Percentiles rank a stretch among this genome's conserved stretches.
These are phyloP conservation scores for Gerris buenoi DNA, from an alignment of 1,140 invertebrate genomes.

Conservation along the genomic window DNA sequence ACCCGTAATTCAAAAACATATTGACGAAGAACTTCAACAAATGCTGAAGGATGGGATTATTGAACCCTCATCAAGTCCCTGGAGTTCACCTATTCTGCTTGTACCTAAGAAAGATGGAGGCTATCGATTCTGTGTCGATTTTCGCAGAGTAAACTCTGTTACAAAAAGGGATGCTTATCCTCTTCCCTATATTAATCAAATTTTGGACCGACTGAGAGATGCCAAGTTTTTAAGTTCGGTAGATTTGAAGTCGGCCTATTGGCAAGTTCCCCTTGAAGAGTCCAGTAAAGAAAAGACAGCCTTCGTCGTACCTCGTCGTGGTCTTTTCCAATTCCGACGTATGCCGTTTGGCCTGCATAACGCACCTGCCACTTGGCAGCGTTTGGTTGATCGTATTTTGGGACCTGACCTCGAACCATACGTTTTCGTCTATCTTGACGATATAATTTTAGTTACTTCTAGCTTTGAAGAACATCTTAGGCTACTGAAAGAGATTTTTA, in stretches of 20 bases:
- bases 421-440: constrained; percentile 29
- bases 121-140: constrained; percentile 34
- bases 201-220: background rate
- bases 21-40: constrained; percentile 17
- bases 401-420: constrained; percentile 23
- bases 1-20: constrained; percentile 7
- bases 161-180: constrained; percentile 25
- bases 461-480: constrained; percentile 27
- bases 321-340: constrained; percentile 28
- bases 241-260: constrained; percentile 26
- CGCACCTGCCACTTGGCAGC: constrained; percentile 27
- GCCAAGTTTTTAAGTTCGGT: constrained; percentile 22
- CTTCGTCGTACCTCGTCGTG: constrained; percentile 19
- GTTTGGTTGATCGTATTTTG: constrained; percentile 13
- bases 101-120: constrained; percentile 35
- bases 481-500: constrained; percentile 20
- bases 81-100: constrained; percentile 33
- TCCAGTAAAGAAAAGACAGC: constrained; percentile 13
- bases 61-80: constrained; percentile 30
- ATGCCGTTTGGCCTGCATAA: constrained; percentile 32
- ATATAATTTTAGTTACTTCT: constrained; percentile 28
- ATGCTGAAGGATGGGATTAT: constrained; percentile 29
- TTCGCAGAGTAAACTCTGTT: constrained; percentile 29
- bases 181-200: constrained; percentile 13
- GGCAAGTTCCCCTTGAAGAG: constrained; percentile 13